A percentile compares a stretch with the other conserved stretches of the same genome.
phyloP scores from a whole-genome alignment of 2,113 vertebrate species.

The Xiphias gladius region DNA sequence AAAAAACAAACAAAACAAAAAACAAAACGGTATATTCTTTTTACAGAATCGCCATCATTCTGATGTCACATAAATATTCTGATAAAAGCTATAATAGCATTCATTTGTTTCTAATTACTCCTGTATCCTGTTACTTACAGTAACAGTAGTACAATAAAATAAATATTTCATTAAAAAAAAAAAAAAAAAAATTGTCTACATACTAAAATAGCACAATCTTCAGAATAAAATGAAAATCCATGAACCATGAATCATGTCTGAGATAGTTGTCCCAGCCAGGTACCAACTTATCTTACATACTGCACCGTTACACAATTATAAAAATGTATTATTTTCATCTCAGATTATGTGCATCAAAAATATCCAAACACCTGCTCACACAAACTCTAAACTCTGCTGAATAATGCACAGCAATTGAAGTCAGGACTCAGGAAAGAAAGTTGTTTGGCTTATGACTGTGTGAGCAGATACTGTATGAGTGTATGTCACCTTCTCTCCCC shows the following conservation, averaged over 20 bases:
- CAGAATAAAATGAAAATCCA: conserved; percentile 5
- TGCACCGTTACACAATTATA: neutral
- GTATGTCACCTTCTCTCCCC: conserved; percentile 93
- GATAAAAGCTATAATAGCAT: neutral
- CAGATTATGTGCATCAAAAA: neutral
- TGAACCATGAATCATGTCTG: conserved; percentile 28
- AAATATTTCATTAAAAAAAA: neutral
- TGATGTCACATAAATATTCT: neutral
- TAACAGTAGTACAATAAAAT: neutral
- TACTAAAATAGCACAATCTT: neutral
- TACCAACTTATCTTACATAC: conserved; percentile 14
- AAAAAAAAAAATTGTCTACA: neutral
- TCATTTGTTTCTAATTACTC: neutral
- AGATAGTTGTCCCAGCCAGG: neutral
- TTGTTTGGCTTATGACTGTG: conserved; percentile 14
- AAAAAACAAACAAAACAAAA: neutral
- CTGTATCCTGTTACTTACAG: neutral
- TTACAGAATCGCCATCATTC: neutral
- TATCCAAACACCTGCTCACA: neutral
- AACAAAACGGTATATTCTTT: neutral
- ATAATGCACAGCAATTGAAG: neutral
- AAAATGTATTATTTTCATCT: neutral
- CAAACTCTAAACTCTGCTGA: neutral
- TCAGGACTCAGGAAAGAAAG: conserved; percentile 32
- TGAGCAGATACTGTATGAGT: conserved; percentile 29